Percentiles rank a stretch among this genome's conserved stretches.
phyloP scores from a whole-genome alignment of 2,113 vertebrate species.

The Chelonoidis abingdonii region DNA sequence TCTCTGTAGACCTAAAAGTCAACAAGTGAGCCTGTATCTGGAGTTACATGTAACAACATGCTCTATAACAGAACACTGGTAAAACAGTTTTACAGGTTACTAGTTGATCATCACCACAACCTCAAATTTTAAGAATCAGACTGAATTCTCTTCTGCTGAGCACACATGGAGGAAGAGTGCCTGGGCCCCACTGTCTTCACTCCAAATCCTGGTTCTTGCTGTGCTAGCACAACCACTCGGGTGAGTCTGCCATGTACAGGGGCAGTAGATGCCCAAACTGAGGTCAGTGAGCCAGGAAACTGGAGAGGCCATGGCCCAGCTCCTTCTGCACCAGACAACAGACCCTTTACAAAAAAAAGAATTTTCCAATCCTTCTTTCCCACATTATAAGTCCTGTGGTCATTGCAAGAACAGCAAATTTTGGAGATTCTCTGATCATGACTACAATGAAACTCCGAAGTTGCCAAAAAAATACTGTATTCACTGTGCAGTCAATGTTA shows the following conservation, averaged over 20 bases:
- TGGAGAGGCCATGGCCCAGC: neutral
- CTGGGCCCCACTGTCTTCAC: neutral
- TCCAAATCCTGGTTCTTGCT: neutral
- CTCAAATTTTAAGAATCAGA: neutral
- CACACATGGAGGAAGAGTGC: neutral
- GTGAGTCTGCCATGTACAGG: rapidly evolving
- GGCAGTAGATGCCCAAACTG: neutral
- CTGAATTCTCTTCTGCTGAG: neutral
- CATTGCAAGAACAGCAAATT: neutral
- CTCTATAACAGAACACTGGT: rapidly evolving
- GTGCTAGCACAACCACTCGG: neutral
- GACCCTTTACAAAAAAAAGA: neutral
- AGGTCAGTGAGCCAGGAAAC: neutral
- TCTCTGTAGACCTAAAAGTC: neutral
- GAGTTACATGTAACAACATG: neutral
- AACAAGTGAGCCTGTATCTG: rapidly evolving
- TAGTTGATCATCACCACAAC: neutral
- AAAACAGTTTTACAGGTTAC: neutral
- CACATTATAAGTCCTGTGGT: neutral
- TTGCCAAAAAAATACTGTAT: neutral
- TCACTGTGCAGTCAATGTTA: neutral
- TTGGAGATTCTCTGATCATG: neutral
- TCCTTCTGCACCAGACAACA: neutral
- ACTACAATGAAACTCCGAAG: neutral
- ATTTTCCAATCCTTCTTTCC: neutral